Evolutionary conservation across 2,888 invertebrate species (phyloP).

Genomic region (Cantharis rustica): DNA sequence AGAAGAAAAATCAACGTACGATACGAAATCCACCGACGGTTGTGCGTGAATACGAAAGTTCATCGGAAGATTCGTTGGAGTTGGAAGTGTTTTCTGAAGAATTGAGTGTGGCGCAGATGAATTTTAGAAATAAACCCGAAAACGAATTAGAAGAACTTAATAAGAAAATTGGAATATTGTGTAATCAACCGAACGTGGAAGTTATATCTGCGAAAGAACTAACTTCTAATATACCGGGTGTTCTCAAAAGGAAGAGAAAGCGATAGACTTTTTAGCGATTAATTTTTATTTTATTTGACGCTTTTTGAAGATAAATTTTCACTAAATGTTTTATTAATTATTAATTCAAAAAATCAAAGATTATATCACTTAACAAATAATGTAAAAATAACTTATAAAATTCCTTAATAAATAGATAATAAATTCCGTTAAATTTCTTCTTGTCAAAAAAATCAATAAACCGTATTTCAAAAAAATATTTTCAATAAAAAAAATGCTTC

Average conservation of each 20-base stretch:
- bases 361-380: too few relatives aligned
- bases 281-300: too few relatives aligned
- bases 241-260: slow-evolving; percentile 8
- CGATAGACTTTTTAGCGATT: too few relatives aligned
- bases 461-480: too few relatives aligned
- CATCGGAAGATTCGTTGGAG: slow-evolving; percentile 57
- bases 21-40: slow-evolving; percentile 15
- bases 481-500: too few relatives aligned
- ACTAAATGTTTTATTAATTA: too few relatives aligned
- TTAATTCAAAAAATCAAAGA: too few relatives aligned
- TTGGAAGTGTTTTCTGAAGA: slow-evolving; percentile 77
- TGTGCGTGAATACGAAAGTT: slow-evolving; percentile 46
- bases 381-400: too few relatives aligned
- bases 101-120: slow-evolving; percentile 67
- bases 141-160: slow-evolving; percentile 71
- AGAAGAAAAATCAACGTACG: not conserved
- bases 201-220: slow-evolving; percentile 67
- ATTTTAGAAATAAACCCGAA: slow-evolving; percentile 66
- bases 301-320: too few relatives aligned
- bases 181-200: slow-evolving; percentile 65
- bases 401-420: too few relatives aligned
- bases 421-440: too few relatives aligned
- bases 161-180: slow-evolving; percentile 63
- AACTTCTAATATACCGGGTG: slow-evolving; percentile 46
- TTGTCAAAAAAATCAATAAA: too few relatives aligned